phyloP scores from a whole-genome alignment of 2,797 vertebrate species.

The Lagodon rhomboides region DNA sequence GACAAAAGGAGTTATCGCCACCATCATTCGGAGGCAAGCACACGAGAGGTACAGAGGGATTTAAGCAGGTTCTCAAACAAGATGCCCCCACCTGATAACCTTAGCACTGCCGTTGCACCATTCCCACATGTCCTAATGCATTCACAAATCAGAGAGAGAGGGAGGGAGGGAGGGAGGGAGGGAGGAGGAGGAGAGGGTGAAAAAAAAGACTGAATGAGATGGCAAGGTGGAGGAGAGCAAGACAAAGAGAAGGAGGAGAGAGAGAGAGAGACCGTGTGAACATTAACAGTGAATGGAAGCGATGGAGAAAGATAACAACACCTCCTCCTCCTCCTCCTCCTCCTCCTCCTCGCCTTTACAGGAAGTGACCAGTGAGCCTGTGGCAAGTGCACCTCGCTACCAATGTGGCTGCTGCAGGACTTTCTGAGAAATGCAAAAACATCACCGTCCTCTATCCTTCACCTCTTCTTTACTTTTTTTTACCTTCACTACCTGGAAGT shows the following conservation, averaged over 20 bases:
- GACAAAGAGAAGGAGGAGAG: constrained; percentile 53
- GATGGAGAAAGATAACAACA: constrained; percentile 77
- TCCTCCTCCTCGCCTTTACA: constrained; percentile 38
- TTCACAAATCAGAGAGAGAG: constrained; percentile 74
- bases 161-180: constrained; percentile 31
- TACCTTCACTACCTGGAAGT: constrained; percentile 21
- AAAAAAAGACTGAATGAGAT: constrained; percentile 50
- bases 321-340: constrained; percentile 35
- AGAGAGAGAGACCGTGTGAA: constrained; percentile 76
- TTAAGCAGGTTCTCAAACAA: constrained; percentile 85
- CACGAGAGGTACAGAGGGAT: constrained; percentile 72
- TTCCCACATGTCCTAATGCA: constrained; percentile 84
- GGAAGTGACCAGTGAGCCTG: constrained; percentile 65
- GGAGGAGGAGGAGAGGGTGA: constrained; percentile 35
- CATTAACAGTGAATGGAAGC: constrained; percentile 82
- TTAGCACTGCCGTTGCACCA: constrained; percentile 70
- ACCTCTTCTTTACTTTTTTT: constrained; percentile 3
- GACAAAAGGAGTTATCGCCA: constrained; percentile 84
- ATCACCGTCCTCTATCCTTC: constrained; percentile 12
- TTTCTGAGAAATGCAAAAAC: constrained; percentile 22
- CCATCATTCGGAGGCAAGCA: constrained; percentile 80
- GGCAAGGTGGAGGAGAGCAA: constrained; percentile 36
- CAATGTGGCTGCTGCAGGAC: constrained; percentile 46
- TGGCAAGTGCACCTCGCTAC: constrained; percentile 52
- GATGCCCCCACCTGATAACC: constrained; percentile 88